Evolutionary conservation across 1,140 invertebrate genomes (phyloP).

Genomic region (Musca domestica): DNA sequence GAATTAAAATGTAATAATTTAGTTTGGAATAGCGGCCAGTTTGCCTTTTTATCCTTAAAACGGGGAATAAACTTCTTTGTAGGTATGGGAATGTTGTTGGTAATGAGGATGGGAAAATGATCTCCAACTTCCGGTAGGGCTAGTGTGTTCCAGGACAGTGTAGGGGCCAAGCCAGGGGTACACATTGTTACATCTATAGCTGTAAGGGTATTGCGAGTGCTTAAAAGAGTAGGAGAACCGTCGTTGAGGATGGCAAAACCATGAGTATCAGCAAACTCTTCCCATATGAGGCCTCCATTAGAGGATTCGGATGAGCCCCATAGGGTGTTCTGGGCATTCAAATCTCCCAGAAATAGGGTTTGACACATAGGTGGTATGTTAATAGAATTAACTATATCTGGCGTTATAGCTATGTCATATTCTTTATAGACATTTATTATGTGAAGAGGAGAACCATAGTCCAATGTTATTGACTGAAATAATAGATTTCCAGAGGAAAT

Average conservation of each 20-base stretch:
- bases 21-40: not conserved
- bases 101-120: conserved; percentile 7
- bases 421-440: no score
- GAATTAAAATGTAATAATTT: not conserved
- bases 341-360: no score
- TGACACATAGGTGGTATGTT: no score
- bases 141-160: not conserved
- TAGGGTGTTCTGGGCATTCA: no score
- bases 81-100: not conserved
- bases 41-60: not conserved
- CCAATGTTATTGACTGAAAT: no score
- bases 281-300: not conserved
- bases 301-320: no score
- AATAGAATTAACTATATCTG: no score
- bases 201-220: not conserved
- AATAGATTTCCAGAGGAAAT: no score
- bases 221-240: not conserved
- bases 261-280: not conserved
- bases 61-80: not conserved
- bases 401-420: no score
- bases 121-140: not conserved
- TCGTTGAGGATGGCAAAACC: not conserved
- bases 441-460: no score
- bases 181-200: not conserved
- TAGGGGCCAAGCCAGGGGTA: not conserved